phyloP scores from a whole-genome alignment of 2,797 vertebrate species.

The Sandelia bainsii region DNA sequence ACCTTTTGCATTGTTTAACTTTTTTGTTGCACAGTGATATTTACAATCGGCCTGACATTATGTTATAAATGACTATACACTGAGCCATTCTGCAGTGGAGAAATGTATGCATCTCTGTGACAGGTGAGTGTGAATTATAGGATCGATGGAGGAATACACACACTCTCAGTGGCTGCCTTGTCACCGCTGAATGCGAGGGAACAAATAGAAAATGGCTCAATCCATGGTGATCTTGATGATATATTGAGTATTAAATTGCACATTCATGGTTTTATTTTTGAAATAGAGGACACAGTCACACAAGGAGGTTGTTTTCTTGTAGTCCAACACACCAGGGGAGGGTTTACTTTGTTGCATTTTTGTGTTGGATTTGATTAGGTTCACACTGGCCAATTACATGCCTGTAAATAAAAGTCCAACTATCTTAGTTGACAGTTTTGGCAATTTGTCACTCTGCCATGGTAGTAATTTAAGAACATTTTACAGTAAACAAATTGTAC shows the following conservation, averaged over 20 bases:
- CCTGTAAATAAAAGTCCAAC: slow-evolving; percentile 14
- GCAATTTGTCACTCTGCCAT: not conserved
- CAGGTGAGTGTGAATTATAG: slow-evolving; percentile 66
- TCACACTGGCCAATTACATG: not conserved
- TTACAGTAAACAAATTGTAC: not conserved
- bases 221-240: slow-evolving; percentile 55
- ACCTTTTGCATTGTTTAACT: slow-evolving; percentile 53
- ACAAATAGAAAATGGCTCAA: slow-evolving; percentile 57
- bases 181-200: slow-evolving; percentile 47
- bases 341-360: slow-evolving; percentile 33
- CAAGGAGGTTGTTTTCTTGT: slow-evolving; percentile 5
- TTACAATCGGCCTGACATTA: slow-evolving; percentile 60
- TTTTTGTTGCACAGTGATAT: slow-evolving; percentile 45
- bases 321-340: not conserved
- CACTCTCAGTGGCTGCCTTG: slow-evolving; percentile 29
- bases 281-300: slow-evolving; percentile 25
- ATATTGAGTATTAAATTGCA: slow-evolving; percentile 51
- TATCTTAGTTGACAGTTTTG: slow-evolving; percentile 2
- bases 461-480: not conserved
- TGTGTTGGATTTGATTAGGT: slow-evolving; percentile 28
- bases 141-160: slow-evolving; percentile 47
- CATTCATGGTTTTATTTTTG: slow-evolving; percentile 38
- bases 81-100: slow-evolving; percentile 46
- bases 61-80: slow-evolving; percentile 49
- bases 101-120: slow-evolving; percentile 57